Percentiles rank a stretch among this genome's conserved stretches.
Conservation (phyloP, 2,888 invertebrate genomes). For the Hyposoter dolosus region DNA sequence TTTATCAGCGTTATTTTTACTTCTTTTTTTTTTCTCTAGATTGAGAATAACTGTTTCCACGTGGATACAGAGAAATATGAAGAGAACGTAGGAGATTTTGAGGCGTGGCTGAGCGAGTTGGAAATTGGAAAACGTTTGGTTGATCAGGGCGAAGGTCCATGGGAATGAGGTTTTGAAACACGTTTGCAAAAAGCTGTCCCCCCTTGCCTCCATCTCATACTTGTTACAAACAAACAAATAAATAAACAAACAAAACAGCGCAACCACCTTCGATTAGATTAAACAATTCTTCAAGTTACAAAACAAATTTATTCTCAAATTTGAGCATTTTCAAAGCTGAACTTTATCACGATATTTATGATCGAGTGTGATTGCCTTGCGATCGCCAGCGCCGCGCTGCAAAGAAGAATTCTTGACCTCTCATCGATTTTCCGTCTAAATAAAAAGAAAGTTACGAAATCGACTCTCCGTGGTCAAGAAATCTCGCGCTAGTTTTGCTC, state of each 20-base stretch:
- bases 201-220: not conserved
- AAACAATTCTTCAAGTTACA: not conserved
- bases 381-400: slow-evolving; percentile 79
- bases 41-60: not conserved
- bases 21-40: not conserved
- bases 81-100: slow-evolving; percentile 26
- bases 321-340: not conserved
- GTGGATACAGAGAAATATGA: not conserved
- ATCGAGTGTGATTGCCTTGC: slow-evolving; percentile 69
- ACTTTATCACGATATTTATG: not conserved
- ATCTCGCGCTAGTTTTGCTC: slow-evolving; percentile 80
- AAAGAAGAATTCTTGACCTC: slow-evolving; percentile 79
- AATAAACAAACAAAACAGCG: slow-evolving; percentile 23
- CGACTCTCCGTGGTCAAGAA: slow-evolving; percentile 75
- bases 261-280: slow-evolving; percentile 25
- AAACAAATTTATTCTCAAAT: not conserved
- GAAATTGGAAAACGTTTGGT: slow-evolving; percentile 64
- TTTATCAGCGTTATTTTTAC: not conserved
- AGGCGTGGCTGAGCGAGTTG: slow-evolving; percentile 77
- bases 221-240: slow-evolving; percentile 29
- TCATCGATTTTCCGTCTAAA: slow-evolving; percentile 4
- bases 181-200: slow-evolving; percentile 43
- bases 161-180: slow-evolving; percentile 72
- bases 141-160: slow-evolving; percentile 77
- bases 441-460: not conserved